A percentile compares a stretch with the other conserved stretches of the same genome.
Conservation (phyloP, 2,888 invertebrate genomes). For the Pogonocherus hispidulus region DNA sequence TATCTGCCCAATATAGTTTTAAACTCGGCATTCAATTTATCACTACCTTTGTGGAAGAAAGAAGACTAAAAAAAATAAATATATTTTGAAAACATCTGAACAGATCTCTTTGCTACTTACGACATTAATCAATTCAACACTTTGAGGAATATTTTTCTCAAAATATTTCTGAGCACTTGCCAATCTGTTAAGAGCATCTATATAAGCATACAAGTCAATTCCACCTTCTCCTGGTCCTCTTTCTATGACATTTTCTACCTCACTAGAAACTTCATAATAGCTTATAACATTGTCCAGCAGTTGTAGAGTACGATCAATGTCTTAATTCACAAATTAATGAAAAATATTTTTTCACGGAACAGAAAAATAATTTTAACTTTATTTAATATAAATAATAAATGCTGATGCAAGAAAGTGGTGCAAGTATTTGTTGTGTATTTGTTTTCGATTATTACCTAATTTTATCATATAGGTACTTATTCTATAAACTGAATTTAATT, state of each 20-base stretch:
- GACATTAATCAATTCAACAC: slow-evolving; percentile 94
- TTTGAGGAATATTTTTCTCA: slow-evolving; percentile 91
- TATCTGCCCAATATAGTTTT: slow-evolving; percentile 88
- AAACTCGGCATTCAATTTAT: slow-evolving; percentile 89
- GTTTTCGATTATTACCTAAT: too few species aligned
- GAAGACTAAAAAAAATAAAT: slow-evolving; percentile 72
- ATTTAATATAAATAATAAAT: too few species aligned
- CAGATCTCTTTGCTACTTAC: slow-evolving; percentile 73
- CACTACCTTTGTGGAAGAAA: slow-evolving; percentile 85
- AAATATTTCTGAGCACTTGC: slow-evolving; percentile 92
- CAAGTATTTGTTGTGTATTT: too few species aligned
- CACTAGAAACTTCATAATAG: slow-evolving; percentile 95
- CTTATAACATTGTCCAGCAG: slow-evolving; percentile 94
- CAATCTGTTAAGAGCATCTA: slow-evolving; percentile 85
- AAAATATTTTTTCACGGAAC: slow-evolving; percentile 19
- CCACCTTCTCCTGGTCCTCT: slow-evolving; percentile 82
- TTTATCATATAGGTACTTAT: too few species aligned
- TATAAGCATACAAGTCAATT: slow-evolving; percentile 70
- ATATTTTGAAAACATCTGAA: neutral
- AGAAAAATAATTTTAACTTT: too few species aligned
- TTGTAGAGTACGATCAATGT: slow-evolving; percentile 91
- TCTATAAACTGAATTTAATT: too few species aligned
- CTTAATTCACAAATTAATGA: slow-evolving; percentile 68
- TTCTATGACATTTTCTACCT: slow-evolving; percentile 88
- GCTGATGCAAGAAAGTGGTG: too few species aligned